Evolutionary conservation across 2,113 vertebrate species (phyloP), one percentile per base, ranked within the genome.

Genomic region (Pseudopodoces humilis): DNA sequence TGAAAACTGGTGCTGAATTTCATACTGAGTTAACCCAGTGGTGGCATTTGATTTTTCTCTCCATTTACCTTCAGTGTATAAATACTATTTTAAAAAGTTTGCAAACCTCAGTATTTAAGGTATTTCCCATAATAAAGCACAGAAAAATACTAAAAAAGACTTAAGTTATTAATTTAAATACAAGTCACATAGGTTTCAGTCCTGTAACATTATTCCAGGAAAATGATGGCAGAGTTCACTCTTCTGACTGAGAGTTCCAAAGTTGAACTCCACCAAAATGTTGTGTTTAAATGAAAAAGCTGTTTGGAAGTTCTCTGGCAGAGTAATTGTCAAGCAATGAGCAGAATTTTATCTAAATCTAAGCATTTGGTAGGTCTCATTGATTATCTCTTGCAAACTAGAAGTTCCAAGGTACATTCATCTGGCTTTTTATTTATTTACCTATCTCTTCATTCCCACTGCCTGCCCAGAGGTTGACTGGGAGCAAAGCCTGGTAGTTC

Each of bases 21-120:
- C 95, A 92, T 67, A 52, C 5, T 0, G 20, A 77, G 76, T 74
- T 90, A 91, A 96, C 95, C 62, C 93, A 94, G 70, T 47, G 59
- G 87, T 88, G 67, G 63, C 64, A 81, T 86, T 93, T 52, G 37
- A 93, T 89, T 95, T 92, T 95, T 88, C 75, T 93, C 90, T 86
- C 78, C 39, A 68, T 59, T 78, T 95, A 70, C 63, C 27, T 88
- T 83, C 84, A 59, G 68, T 41, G 53, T 49, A 86, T 77, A 96
- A 96, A 96, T 63, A 90, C n/a, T 30, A 52, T 47, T 80, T 87
- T 47, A 5, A 80, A 49, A 92, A 90, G 82, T 68, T 56, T 56
- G 28, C 85, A 86, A 95, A 94, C 94, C 93, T 97, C 95, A 75
- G 64, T 81, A 96, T 96, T 96, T 88, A 74, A 94, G 92, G 82